Conservation (phyloP, 2,113 vertebrate genomes). For the Bujurquina vittata region DNA sequence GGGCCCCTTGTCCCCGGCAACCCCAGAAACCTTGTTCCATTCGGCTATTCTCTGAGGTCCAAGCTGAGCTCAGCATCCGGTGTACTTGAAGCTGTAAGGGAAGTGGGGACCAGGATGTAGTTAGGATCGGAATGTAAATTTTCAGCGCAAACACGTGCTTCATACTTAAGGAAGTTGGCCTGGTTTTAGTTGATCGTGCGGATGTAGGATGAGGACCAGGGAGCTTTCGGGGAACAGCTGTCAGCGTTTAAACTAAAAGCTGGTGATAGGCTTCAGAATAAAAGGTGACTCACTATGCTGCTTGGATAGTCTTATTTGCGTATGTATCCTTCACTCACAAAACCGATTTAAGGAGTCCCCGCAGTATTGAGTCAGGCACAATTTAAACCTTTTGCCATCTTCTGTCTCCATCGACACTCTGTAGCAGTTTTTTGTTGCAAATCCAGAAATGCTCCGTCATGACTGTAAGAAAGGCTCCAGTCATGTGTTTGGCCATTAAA, state of each 20-base stretch:
- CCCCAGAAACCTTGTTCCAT: constrained; percentile 52
- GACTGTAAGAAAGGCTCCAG: constrained; percentile 11
- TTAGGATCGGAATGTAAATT: constrained; percentile 65
- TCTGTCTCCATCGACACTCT: not conserved
- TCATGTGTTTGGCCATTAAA: constrained; percentile 41
- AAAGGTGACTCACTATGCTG: not conserved
- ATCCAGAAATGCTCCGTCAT: constrained; percentile 2
- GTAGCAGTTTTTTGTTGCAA: constrained; percentile 29
- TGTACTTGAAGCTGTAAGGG: constrained; percentile 52
- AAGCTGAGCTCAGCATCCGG: constrained; percentile 65
- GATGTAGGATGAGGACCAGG: not conserved
- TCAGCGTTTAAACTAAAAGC: not conserved
- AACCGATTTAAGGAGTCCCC: not conserved
- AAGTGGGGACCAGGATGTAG: constrained; percentile 64
- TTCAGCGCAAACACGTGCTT: constrained; percentile 29
- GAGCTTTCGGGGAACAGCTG: not conserved
- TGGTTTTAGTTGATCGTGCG: constrained; percentile 9
- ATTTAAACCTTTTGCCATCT: constrained; percentile 5
- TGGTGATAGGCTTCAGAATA: not conserved
- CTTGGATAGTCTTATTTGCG: not conserved
- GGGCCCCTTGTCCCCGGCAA: constrained; percentile 66
- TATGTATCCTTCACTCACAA: not conserved
- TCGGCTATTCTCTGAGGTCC: constrained; percentile 36
- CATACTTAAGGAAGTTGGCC: constrained; percentile 19
- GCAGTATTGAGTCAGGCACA: not conserved